Conservation (phyloP, 1,140 invertebrate genomes). For the Lerema accius region DNA sequence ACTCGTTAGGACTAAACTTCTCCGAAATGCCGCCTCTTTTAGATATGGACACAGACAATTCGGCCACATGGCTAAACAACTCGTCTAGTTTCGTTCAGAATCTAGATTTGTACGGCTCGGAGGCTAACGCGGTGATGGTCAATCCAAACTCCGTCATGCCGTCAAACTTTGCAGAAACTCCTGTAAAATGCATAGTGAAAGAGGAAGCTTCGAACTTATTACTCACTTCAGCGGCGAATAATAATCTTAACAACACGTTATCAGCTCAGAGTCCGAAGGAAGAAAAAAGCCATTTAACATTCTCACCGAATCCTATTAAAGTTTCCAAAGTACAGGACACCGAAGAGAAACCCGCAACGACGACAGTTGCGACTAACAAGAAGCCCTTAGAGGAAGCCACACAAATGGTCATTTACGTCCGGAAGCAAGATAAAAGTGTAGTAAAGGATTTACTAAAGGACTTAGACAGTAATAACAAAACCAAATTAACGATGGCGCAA, state of each 20-base stretch:
- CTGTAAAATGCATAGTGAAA: conserved; percentile 75
- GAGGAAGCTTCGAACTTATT: conserved; percentile 77
- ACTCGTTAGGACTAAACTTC: conserved; percentile 83
- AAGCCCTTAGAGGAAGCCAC: conserved; percentile 76
- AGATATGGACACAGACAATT: conserved; percentile 86
- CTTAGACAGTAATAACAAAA: conserved; percentile 65
- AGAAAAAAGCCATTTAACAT: conserved; percentile 86
- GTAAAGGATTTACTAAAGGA: conserved; percentile 83
- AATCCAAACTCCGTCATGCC: conserved; percentile 90
- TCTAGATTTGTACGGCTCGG: conserved; percentile 88
- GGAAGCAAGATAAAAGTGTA: conserved; percentile 81
- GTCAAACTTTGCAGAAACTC: conserved; percentile 84
- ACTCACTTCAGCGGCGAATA: conserved; percentile 71
- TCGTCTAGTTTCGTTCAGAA: conserved; percentile 87
- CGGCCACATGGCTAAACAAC: conserved; percentile 81
- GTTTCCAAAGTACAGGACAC: conserved; percentile 76
- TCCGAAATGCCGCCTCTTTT: conserved; percentile 85
- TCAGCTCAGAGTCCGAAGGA: conserved; percentile 79
- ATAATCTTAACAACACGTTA: conserved; percentile 62
- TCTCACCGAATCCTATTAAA: conserved; percentile 86
- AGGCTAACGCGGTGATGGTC: conserved; percentile 89
- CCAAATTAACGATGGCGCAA: conserved; percentile 43
- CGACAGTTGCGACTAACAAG: conserved; percentile 38
- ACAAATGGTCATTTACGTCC: conserved; percentile 77
- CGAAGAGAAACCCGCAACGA: conserved; percentile 62